A percentile compares a stretch with the other conserved stretches of the same genome.
These are phyloP conservation scores for Myiopsitta monachus DNA, from an alignment of 2,113 vertebrate species.

Conservation along the genomic window DNA sequence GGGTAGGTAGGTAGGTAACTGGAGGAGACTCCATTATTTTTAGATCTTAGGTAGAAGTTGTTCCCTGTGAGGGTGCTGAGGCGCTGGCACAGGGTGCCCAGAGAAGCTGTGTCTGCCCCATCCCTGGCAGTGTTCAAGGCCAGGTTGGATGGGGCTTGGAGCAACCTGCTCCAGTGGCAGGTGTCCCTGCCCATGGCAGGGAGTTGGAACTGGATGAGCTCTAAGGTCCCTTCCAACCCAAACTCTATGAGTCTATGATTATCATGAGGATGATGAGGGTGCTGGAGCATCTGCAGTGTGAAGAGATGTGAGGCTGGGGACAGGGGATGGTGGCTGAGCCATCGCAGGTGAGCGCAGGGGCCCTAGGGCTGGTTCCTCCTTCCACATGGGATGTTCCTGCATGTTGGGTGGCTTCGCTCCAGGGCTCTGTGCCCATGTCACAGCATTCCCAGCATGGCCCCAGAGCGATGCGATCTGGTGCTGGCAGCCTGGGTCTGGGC, in stretches of 20 bases:
- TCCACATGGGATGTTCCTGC: fast-evolving
- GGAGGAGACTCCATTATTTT: background rate
- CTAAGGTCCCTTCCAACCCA: background rate
- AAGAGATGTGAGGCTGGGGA: background rate
- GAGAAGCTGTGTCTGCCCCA: background rate
- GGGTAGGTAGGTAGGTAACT: background rate
- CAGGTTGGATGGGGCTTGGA: fast-evolving
- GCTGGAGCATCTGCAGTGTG: background rate
- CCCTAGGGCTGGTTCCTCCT: background rate
- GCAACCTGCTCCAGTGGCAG: fast-evolving
- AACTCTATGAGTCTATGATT: background rate
- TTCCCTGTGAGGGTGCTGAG: background rate
- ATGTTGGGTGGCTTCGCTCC: fast-evolving
- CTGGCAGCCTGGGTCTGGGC: background rate
- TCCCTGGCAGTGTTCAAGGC: background rate
- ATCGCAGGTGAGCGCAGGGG: fast-evolving
- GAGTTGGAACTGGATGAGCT: fast-evolving
- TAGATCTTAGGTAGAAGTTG: background rate
- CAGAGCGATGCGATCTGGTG: background rate
- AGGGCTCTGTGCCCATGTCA: fast-evolving
- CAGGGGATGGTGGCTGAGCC: background rate
- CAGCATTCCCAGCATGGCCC: background rate
- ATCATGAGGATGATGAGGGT: background rate
- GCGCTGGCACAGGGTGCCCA: background rate
- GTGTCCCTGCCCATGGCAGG: background rate